phyloP scores from a whole-genome alignment of 2,797 vertebrate genomes.

The Micrastur ruficollis region DNA sequence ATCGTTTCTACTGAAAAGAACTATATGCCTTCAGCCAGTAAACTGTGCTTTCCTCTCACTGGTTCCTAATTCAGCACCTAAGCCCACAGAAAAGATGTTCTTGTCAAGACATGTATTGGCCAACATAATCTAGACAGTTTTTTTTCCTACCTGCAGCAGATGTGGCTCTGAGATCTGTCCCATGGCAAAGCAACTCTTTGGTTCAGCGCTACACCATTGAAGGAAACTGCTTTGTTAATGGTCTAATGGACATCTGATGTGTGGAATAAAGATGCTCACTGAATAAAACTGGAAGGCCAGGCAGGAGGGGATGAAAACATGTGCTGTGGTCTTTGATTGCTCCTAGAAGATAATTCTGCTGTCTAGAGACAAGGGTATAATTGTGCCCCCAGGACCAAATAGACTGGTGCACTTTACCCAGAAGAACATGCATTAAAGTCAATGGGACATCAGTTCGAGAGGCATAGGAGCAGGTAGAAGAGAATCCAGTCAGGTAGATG shows the following conservation, averaged over 20 bases:
- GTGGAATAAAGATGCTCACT: background rate
- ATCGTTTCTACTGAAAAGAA: background rate
- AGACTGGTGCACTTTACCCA: background rate
- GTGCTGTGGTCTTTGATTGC: background rate
- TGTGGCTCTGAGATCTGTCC: background rate
- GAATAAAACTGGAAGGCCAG: background rate
- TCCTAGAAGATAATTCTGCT: background rate
- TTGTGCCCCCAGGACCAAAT: background rate
- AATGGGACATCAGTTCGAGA: rapidly evolving
- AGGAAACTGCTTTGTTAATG: background rate
- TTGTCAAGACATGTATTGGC: background rate
- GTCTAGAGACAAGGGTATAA: background rate
- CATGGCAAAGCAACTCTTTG: background rate
- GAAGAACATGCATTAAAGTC: background rate
- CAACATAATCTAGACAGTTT: background rate
- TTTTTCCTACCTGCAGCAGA: background rate
- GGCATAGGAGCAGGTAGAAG: background rate
- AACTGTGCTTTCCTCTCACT: background rate
- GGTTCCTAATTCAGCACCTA: background rate
- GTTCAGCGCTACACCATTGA: background rate
- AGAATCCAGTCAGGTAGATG: background rate
- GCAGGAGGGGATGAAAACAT: background rate
- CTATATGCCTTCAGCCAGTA: background rate
- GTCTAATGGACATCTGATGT: background rate
- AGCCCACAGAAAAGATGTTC: background rate